Percentiles rank a stretch among this genome's conserved stretches.
These are phyloP conservation scores for Pachypsylla venusta DNA, from an alignment of 1,140 invertebrate genomes.

Conservation along the genomic window DNA sequence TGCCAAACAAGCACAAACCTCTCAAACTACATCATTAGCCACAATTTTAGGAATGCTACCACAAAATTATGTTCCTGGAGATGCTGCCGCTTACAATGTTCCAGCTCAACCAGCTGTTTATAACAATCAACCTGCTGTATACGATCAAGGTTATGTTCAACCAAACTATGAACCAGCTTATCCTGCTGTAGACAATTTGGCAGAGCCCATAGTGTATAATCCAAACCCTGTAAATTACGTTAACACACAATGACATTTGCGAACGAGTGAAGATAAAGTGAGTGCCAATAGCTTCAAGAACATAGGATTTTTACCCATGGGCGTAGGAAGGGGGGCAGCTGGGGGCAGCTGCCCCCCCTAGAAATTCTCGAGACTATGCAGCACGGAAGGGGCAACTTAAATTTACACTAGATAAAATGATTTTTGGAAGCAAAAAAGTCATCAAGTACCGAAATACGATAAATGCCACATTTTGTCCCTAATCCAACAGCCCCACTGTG, in stretches of 20 bases:
- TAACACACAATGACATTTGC: neutral
- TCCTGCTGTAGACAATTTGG: neutral
- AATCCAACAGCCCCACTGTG: too few species aligned
- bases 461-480: too few species aligned
- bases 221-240: slow-evolving; percentile 1
- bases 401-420: too few species aligned
- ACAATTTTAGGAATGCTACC: neutral
- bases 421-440: too few species aligned
- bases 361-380: too few species aligned
- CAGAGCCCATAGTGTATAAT: neutral
- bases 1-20: neutral
- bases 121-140: neutral
- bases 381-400: too few species aligned
- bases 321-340: too few species aligned
- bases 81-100: neutral
- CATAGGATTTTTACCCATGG: too few species aligned
- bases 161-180: neutral
- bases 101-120: neutral
- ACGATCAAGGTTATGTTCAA: neutral
- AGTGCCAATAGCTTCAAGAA: too few species aligned
- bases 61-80: neutral
- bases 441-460: too few species aligned
- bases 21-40: neutral
- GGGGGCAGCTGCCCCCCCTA: too few species aligned
- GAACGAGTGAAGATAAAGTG: too few species aligned